Percentiles rank a stretch among this genome's conserved stretches.
phyloP scores from a whole-genome alignment of 1,140 invertebrate genomes.

The Chironomus striatipennis region DNA sequence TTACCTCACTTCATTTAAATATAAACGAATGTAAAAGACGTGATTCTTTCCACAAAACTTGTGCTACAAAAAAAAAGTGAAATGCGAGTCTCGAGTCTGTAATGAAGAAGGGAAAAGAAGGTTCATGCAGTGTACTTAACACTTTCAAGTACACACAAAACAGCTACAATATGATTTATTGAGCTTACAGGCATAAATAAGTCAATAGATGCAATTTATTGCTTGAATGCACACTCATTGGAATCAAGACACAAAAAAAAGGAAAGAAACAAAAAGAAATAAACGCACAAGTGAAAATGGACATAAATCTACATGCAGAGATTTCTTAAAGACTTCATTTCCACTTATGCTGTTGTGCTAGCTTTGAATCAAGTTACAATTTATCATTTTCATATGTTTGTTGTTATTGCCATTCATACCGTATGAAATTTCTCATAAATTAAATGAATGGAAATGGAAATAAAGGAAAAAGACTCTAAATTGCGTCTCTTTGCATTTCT shows the following conservation, averaged over 20 bases:
- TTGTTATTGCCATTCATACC: not conserved
- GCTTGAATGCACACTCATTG: not conserved
- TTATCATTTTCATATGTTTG: not conserved
- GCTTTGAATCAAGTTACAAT: slow-evolving; percentile 9
- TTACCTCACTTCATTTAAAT: too few relatives aligned
- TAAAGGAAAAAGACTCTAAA: not conserved
- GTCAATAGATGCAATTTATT: slow-evolving; percentile 14
- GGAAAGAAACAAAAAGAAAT: not conserved
- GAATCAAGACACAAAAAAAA: not conserved
- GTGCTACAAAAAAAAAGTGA: not conserved
- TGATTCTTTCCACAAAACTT: not conserved
- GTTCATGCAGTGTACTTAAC: too few relatives aligned
- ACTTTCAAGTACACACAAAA: too few relatives aligned
- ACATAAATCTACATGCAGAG: not conserved
- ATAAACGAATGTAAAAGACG: too few relatives aligned
- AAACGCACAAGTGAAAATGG: slow-evolving; percentile 5
- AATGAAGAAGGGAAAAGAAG: too few relatives aligned
- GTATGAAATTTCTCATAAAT: not conserved
- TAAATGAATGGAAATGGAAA: not conserved
- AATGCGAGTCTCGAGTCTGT: not conserved
- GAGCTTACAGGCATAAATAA: not conserved
- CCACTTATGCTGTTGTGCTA: not conserved
- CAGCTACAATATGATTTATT: not conserved
- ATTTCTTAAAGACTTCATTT: not conserved
- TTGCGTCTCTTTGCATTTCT: not conserved